phyloP scores from a whole-genome alignment of 2,113 vertebrate genomes.

The Setophaga petechia region DNA sequence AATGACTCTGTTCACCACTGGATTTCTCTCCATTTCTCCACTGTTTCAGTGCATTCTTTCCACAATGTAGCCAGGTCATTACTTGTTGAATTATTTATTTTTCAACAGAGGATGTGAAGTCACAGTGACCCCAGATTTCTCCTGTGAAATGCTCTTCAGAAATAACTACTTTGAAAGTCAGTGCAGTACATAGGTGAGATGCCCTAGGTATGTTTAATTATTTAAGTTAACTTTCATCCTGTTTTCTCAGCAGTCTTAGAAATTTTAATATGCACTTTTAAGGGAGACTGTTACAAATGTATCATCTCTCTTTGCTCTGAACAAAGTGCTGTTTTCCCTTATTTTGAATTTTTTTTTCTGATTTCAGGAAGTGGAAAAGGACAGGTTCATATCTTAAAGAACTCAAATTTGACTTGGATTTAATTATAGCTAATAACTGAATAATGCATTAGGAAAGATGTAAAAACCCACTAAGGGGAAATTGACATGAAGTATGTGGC shows the following conservation, averaged over 20 bases:
- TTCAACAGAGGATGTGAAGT: neutral
- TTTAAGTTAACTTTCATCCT: constrained; percentile 6
- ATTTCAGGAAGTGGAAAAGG: neutral
- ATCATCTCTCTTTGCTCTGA: neutral
- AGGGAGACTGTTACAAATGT: neutral
- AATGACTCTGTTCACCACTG: neutral
- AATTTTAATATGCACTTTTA: neutral
- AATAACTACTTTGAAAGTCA: neutral
- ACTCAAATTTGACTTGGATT: neutral
- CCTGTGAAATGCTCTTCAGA: neutral
- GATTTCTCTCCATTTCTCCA: neutral
- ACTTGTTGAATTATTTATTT: constrained; percentile 25
- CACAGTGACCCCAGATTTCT: neutral
- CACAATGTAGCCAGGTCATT: neutral
- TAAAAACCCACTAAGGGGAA: neutral
- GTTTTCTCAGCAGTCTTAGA: neutral
- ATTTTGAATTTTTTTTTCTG: neutral
- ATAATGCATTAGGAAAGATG: neutral
- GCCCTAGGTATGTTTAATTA: constrained; percentile 10
- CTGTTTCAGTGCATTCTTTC: neutral
- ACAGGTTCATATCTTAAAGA: neutral
- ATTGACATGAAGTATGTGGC: neutral
- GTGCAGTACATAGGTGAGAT: neutral
- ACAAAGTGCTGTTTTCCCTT: neutral
- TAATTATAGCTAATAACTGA: neutral